Evolutionary conservation across 2,888 invertebrate genomes (phyloP).

Genomic region (Cataglyphis livida): DNA sequence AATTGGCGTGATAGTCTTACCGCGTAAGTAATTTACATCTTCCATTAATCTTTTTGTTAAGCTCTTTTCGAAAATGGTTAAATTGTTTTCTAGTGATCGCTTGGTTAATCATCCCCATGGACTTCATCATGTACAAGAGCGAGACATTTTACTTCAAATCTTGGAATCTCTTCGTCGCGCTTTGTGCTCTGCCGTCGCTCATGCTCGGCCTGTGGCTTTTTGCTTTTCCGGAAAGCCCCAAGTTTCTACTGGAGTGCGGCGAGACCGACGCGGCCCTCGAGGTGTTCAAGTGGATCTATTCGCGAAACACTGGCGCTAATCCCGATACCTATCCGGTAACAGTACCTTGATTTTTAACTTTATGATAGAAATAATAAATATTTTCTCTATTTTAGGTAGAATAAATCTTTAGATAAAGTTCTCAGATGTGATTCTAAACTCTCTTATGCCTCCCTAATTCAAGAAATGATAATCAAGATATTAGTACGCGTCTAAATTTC

Average conservation of each 20-base stretch:
- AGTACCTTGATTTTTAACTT: conserved; percentile 49
- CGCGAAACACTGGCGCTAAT: conserved; percentile 90
- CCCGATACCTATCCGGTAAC: conserved; percentile 91
- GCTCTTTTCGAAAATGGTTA: not conserved
- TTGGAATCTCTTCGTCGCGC: conserved; percentile 93
- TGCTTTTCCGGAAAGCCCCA: conserved; percentile 93
- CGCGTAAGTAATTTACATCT: conserved; percentile 87
- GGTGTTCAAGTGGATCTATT: conserved; percentile 90
- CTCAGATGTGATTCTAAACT: not conserved
- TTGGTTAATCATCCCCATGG: conserved; percentile 92
- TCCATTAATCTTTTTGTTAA: not conserved
- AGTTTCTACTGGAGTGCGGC: conserved; percentile 93
- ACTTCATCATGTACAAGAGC: conserved; percentile 88
- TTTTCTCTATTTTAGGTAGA: not conserved
- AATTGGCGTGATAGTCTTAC: conserved; percentile 91
- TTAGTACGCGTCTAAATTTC: not conserved
- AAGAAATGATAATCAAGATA: not conserved
- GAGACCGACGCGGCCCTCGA: conserved; percentile 91
- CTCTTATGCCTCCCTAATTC: not conserved
- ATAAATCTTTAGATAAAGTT: not conserved
- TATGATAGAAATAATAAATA: not conserved
- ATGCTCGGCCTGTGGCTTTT: conserved; percentile 90
- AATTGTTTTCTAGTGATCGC: conserved; percentile 88
- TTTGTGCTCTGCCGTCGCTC: conserved; percentile 91
- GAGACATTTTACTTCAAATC: conserved; percentile 90